Evolutionary conservation across 2,797 vertebrate species (phyloP), one percentile per base, ranked within the genome.

Genomic region (Anguilla anguilla): DNA sequence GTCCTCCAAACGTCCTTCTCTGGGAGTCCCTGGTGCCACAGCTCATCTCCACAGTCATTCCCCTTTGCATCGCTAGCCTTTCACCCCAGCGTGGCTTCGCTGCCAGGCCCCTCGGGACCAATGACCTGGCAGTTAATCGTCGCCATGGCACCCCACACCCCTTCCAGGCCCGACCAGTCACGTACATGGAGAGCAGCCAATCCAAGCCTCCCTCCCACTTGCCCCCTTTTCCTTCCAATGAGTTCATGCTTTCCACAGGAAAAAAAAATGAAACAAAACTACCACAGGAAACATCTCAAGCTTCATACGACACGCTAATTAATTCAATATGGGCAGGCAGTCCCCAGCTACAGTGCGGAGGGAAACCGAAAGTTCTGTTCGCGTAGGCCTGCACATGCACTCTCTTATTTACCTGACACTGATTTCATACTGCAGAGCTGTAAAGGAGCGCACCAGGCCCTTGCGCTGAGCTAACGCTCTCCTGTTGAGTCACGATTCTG

Each of bases 41-140:
- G 61, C 51, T 83, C 31, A 11, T 43, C 85, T 86, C 74, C 31
- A 6, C 77, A 72, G 46, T 51, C 39, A 57, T 84, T 22, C 7
- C 67, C 22, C 1, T 39, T 39, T 55, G n/a, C 81, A 72, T 67
- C 55, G 5, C 91, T 90, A 0, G 57, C 2, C 6, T 35, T 31
- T 39, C 86, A 87, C 85, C 49, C 49, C 31, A 74, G 28, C 9
- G 19, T 85, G 85, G 35, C 17, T 55, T 46, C 53, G 87, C 86
- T 39, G 87, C 88, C 87, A 87, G 39, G n/a, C n/a, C 64, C 69
- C 85, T n/a, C 85, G 81, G 88, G 87, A 15, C 84, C 82, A 93
- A 92, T 85, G 85, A 90, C 22, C 13, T 86, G 88, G 69, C 86
- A 87, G 85, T 72, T 90, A 91, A 89, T 90, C 87, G 87, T 86